Conservation (phyloP, 2,797 vertebrate species). For the Hybognathus amarus region DNA sequence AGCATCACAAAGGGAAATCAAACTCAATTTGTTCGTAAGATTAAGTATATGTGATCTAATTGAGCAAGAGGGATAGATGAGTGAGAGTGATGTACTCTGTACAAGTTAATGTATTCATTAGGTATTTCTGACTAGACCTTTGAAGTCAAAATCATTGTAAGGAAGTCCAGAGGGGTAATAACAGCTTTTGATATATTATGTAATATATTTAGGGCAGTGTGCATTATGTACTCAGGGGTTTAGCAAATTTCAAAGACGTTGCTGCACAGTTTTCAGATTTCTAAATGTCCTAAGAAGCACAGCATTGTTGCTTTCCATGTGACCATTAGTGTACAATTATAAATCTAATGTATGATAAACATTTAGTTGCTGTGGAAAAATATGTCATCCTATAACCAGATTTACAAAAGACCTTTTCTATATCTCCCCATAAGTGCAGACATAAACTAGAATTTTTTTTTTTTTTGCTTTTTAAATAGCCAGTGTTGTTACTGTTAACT, state of each 20-base stretch:
- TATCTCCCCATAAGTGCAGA: not conserved
- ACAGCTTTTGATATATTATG: constrained; percentile 43
- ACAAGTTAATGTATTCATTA: constrained; percentile 54
- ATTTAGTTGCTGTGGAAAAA: not conserved
- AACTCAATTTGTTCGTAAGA: constrained; percentile 22
- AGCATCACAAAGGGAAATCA: constrained; percentile 29
- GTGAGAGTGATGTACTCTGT: constrained; percentile 26
- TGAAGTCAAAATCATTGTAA: constrained; percentile 39
- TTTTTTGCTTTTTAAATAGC: too few relatives aligned
- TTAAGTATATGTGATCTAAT: constrained; percentile 43
- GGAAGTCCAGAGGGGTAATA: constrained; percentile 21
- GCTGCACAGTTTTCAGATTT: not conserved
- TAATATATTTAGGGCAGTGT: constrained; percentile 20
- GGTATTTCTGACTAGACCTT: constrained; percentile 41
- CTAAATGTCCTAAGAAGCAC: not conserved
- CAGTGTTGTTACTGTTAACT: not conserved
- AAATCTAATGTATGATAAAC: not conserved
- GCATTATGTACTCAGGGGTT: not conserved
- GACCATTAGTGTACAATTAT: not conserved
- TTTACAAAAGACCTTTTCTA: not conserved
- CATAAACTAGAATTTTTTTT: not conserved
- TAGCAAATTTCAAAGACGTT: not conserved
- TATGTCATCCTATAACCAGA: not conserved
- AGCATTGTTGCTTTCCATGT: not conserved
- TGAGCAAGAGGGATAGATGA: constrained; percentile 4